Base-by-base conservation (phyloP, 1,140 invertebrate species). In the Araneus ventricosus region DNA sequence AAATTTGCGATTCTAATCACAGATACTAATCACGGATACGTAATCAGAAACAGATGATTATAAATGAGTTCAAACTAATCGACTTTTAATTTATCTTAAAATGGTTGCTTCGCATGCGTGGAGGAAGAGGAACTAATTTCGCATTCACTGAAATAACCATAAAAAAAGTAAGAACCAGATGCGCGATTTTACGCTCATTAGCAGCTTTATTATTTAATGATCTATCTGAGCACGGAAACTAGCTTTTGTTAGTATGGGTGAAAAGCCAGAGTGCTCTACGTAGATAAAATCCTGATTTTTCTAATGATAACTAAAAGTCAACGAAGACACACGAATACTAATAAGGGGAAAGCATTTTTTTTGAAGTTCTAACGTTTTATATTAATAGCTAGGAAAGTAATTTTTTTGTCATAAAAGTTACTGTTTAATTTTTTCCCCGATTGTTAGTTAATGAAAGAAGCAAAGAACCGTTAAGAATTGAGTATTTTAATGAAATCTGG, bases 1-100 rank as follows among this genome's bases (percentile, higher is more conserved):
- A 75, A 52, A 75, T 75, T 75, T 34, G 70, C 30, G 70, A 75
- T 75, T 75, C 70, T 75, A 75, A 75, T 75, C 67, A 75, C 30
- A 45, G 67, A 30, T 75, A 30, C 67, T 75, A 75, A 75, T 75
- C 70, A 75, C 70, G 22, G 14, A 75, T 75, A 75, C 30, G 30
- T 75, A 37, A 75, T 75, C 70, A 75, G 34, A 34, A 75, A 75
- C 70, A 37, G 70, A 75, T 75, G 70, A 75, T 75, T 75, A 75
- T 75, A 75, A 75, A 75, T 34, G 30, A 75, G 70, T 34, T 5
- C 27, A 20, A 75, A 75, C 70, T 75, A 75, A 75, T 75, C 70
- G 70, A 75, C 70, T 75, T 75, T 75, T 75, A 75, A 75, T 75
- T 75, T 75, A 75, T 75, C 70, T 20, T 75, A 75, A 75, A 75